A percentile compares a stretch with the other conserved stretches of the same genome.
Conservation (phyloP, 2,888 invertebrate species). For the Aporophyla lueneburgensis region DNA sequence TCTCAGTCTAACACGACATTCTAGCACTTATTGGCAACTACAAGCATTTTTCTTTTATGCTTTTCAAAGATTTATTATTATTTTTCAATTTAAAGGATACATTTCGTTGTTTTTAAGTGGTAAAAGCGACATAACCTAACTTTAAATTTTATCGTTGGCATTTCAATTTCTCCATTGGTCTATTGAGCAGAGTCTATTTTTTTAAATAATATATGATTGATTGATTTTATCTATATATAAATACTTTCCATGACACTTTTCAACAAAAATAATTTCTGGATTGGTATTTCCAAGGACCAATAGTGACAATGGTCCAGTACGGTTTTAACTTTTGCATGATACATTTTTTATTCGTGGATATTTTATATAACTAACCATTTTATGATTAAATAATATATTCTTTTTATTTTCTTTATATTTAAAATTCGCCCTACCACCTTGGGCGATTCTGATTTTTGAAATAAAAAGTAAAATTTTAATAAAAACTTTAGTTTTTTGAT, state of each 20-base stretch:
- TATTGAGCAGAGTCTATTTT: background rate
- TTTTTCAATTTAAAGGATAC: background rate
- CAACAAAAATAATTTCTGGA: background rate
- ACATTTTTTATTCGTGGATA: background rate
- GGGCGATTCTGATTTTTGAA: background rate
- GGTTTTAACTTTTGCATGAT: background rate
- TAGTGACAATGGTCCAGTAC: too few relatives aligned
- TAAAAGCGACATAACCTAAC: constrained; percentile 21
- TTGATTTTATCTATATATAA: too few relatives aligned
- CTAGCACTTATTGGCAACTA: background rate
- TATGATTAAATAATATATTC: background rate
- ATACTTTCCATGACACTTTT: background rate
- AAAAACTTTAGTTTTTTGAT: background rate
- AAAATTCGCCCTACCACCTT: background rate
- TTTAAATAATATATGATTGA: background rate
- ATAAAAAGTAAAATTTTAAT: background rate
- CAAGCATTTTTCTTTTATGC: background rate
- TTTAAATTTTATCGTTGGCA: background rate
- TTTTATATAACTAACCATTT: background rate
- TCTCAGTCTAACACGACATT: constrained; percentile 18
- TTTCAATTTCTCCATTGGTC: background rate
- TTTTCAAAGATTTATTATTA: background rate
- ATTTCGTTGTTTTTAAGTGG: background rate
- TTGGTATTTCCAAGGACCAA: background rate
- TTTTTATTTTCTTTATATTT: background rate